Base-by-base conservation (phyloP, 2,113 vertebrate genomes). In the Vulpes ferrilata region DNA sequence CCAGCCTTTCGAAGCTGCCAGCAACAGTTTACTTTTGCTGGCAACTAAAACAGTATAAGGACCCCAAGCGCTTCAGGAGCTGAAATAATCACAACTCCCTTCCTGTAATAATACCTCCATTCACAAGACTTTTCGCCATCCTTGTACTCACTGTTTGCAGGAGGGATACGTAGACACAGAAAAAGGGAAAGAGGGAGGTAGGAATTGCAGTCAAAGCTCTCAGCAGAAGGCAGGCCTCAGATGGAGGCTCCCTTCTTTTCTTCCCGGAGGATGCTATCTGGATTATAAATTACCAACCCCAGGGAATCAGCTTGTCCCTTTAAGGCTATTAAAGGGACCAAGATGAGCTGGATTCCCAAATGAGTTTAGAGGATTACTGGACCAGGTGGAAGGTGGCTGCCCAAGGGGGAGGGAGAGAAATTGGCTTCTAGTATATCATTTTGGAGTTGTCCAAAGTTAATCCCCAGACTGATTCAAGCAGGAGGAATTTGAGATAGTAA, bases 341-440 rank as follows among this genome's bases (percentile, higher is more conserved):
- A 92, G 88, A 95, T 92, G 94, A 97, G 96, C 80, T 6, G 80
- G 89, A 94, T 97, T 97, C 85, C 84, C 92, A 97, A 97, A 96
- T 80, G 90, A 97, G 96, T 84, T 97, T 90, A 94, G 92, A 78
- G 97, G 97, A 98, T 98, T 97, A 98, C 65, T 5, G 71, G 88
- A 81, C 88, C 80, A 88, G 96, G 97, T 96, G 81, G 94, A 98
- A 98, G 97, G 95, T 96, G 97, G 55, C 95, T 97, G 90, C 88
- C 93, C 79, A 84, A 87, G 53, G 89, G 65, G 27, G 43, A 43
- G 30, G 43, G 38, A 86, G 84, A 94, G 91, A 97, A 95, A 98
- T 97, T 96, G 95, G 59, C 82, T 98, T 60, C 87, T 43, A 78
- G 53, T 80, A 57, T 94, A 93, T 96, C 95, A 97, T 97, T 96